Evolutionary conservation across 2,113 vertebrate genomes (phyloP).

Genomic region (Hippocampus mohnikei): DNA sequence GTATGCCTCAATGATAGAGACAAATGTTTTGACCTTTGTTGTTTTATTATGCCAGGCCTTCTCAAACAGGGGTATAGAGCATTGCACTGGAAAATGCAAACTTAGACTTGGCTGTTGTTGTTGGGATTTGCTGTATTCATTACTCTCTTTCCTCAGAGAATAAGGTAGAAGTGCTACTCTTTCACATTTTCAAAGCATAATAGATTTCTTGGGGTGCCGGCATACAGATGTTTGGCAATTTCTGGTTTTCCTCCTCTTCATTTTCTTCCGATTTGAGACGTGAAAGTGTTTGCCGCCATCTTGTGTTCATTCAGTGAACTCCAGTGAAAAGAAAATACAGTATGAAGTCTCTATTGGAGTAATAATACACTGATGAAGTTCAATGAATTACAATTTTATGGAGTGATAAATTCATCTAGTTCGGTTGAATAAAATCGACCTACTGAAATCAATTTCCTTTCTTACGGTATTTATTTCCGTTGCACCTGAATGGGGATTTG

Average conservation of each 20-base stretch:
- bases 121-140: not conserved
- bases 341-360: not conserved
- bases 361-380: not conserved
- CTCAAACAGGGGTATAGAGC: not conserved
- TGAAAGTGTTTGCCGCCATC: slow-evolving; percentile 52
- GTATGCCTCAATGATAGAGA: slow-evolving; percentile 54
- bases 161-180: not conserved
- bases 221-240: not conserved
- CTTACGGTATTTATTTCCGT: too few species aligned
- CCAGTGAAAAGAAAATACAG: not conserved
- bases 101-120: not conserved
- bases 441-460: too few species aligned
- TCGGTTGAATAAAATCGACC: not conserved
- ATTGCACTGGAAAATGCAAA: not conserved
- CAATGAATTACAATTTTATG: not conserved
- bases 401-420: not conserved
- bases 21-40: not conserved
- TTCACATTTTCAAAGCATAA: not conserved
- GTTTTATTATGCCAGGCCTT: not conserved
- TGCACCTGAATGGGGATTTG: too few species aligned
- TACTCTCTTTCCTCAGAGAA: not conserved
- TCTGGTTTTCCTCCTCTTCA: too few species aligned
- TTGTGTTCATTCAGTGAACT: slow-evolving; percentile 34
- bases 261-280: not conserved
- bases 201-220: not conserved